These are phyloP conservation scores for Vollenhovia emeryi DNA, from an alignment of 1,140 invertebrate species.

Conservation along the genomic window DNA sequence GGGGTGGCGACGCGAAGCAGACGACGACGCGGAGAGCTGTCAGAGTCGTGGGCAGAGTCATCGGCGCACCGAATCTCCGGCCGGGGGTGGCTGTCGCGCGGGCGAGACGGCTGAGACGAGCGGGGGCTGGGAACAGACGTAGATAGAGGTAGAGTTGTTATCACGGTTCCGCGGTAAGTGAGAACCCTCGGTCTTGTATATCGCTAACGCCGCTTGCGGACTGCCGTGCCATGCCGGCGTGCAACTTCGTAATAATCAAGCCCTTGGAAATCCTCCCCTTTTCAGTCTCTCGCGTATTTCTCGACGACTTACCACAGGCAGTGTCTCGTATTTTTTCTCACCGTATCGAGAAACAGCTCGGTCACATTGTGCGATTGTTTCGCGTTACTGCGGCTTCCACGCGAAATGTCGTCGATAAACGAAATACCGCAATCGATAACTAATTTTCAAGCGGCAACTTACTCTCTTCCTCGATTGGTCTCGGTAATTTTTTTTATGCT, in stretches of 20 bases:
- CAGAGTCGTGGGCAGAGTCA: slow-evolving; percentile 5
- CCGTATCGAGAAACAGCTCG: background rate
- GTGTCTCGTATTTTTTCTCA: background rate
- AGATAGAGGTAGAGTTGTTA: slow-evolving; percentile 74
- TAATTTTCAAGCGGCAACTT: background rate
- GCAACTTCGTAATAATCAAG: slow-evolving; percentile 79
- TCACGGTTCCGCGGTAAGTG: slow-evolving; percentile 80
- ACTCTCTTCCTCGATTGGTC: background rate
- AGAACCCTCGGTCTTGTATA: slow-evolving; percentile 75
- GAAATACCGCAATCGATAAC: background rate
- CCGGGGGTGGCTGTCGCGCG: background rate
- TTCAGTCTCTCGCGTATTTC: slow-evolving; percentile 21
- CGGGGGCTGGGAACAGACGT: slow-evolving; percentile 50
- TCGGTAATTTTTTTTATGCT: background rate
- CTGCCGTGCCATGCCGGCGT: slow-evolving; percentile 41
- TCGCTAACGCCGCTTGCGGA: slow-evolving; percentile 65
- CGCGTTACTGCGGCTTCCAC: background rate
- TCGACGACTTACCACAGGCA: slow-evolving; percentile 5
- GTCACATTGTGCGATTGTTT: background rate
- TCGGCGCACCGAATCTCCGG: background rate
- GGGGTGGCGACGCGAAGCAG: background rate
- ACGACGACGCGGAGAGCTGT: background rate
- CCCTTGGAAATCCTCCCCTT: slow-evolving; percentile 51
- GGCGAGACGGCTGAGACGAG: slow-evolving; percentile 23
- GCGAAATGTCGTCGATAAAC: background rate